These are phyloP conservation scores for Acanthococcus lagerstroemiae DNA, from an alignment of 2,888 invertebrate genomes.

Conservation along the genomic window DNA sequence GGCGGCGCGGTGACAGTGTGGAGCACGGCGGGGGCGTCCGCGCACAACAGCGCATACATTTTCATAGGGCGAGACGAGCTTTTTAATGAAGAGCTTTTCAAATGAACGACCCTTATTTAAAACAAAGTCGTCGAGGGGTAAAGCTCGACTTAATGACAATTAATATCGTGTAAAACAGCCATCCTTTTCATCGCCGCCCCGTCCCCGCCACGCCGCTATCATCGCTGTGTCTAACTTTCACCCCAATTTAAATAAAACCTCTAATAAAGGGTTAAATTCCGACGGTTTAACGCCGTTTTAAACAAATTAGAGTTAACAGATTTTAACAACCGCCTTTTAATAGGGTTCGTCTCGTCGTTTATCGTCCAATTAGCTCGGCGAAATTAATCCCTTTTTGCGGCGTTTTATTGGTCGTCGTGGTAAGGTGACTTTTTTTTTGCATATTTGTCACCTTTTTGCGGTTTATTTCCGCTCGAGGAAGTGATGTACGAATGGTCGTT, in stretches of 20 bases:
- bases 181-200: not conserved
- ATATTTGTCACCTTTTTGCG: no score
- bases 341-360: not conserved
- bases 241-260: constrained; percentile 27
- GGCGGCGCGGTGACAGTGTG: not conserved
- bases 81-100: not conserved
- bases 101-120: constrained; percentile 10
- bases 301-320: constrained; percentile 29
- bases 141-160: constrained; percentile 29
- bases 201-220: not conserved
- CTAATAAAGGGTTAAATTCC: constrained; percentile 31
- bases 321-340: constrained; percentile 28
- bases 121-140: constrained; percentile 28
- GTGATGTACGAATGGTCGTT: no score
- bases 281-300: constrained; percentile 31
- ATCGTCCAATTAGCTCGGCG: not conserved
- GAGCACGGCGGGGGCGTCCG: not conserved
- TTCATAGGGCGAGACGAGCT: not conserved
- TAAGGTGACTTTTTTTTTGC: no score
- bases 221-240: constrained; percentile 2
- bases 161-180: constrained; percentile 22
- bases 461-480: no score
- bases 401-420: no score
- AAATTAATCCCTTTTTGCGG: no score
- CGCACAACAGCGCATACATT: not conserved